Evolutionary conservation across 1,140 invertebrate species (phyloP).

Genomic region (Psilanteris sp.): DNA sequence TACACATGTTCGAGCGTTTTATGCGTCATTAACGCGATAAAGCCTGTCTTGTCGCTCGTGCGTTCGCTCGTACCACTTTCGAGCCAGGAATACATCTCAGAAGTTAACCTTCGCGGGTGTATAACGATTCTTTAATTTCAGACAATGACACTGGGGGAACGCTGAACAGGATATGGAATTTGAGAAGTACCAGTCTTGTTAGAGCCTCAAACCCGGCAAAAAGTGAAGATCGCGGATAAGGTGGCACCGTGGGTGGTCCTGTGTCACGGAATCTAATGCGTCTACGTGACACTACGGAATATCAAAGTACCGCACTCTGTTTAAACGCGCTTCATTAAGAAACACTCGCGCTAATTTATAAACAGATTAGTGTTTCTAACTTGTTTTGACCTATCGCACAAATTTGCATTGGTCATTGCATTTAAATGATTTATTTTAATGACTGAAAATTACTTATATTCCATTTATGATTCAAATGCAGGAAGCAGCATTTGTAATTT

Average conservation of each 20-base stretch:
- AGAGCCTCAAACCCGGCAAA: slow-evolving; percentile 28
- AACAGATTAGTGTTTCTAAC: neutral
- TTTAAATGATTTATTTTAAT: no score
- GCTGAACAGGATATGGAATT: slow-evolving; percentile 77
- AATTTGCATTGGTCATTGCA: no score
- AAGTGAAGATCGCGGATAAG: slow-evolving; percentile 74
- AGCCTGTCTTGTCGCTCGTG: slow-evolving; percentile 23
- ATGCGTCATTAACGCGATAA: slow-evolving; percentile 54
- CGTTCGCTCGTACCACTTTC: slow-evolving; percentile 36
- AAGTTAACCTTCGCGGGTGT: slow-evolving; percentile 28
- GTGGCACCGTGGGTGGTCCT: slow-evolving; percentile 76
- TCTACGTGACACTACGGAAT: slow-evolving; percentile 9
- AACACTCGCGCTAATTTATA: slow-evolving; percentile 4
- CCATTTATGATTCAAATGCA: no score
- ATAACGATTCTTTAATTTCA: slow-evolving; percentile 57
- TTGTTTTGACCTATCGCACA: no score
- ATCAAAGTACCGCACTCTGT: slow-evolving; percentile 24
- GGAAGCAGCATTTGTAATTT: no score
- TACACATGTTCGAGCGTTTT: slow-evolving; percentile 48
- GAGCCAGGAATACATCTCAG: slow-evolving; percentile 16
- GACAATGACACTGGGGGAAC: slow-evolving; percentile 46
- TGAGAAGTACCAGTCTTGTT: slow-evolving; percentile 71
- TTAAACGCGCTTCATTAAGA: slow-evolving; percentile 8
- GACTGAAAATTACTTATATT: no score
- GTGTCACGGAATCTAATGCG: slow-evolving; percentile 41